Percentiles rank a stretch among this genome's conserved stretches.
Conservation (phyloP, 1,140 invertebrate genomes). For the Drosophila teissieri region DNA sequence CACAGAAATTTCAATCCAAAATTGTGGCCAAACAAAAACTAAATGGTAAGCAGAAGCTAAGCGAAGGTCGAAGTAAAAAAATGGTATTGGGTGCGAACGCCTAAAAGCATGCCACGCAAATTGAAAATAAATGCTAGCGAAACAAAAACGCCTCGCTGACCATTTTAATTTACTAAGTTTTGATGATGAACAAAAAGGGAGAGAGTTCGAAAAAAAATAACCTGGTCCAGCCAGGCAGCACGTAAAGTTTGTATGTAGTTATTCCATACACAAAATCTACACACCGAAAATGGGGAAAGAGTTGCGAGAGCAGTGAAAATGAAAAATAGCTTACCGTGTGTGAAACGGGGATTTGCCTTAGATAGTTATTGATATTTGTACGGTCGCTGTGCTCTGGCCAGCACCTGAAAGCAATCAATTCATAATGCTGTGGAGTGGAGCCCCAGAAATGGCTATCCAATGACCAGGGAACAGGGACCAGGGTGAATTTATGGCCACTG, state of each 20-base stretch:
- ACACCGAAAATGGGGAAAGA: constrained; percentile 8
- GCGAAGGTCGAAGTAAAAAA: background rate
- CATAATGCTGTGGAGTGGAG: constrained; percentile 55
- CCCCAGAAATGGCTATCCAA: constrained; percentile 34
- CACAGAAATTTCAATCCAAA: constrained; percentile 38
- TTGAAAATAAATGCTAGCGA: constrained; percentile 72
- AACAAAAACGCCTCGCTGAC: constrained; percentile 73
- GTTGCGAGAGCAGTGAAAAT: constrained; percentile 61
- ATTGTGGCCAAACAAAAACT: constrained; percentile 77
- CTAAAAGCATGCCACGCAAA: constrained; percentile 74
- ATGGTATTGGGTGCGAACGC: constrained; percentile 18
- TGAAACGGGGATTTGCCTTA: constrained; percentile 29
- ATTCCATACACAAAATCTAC: constrained; percentile 40
- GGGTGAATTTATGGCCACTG: constrained; percentile 64
- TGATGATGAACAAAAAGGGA: constrained; percentile 58
- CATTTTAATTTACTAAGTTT: constrained; percentile 80
- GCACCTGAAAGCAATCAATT: constrained; percentile 73
- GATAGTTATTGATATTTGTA: constrained; percentile 75
- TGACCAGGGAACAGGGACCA: constrained; percentile 32
- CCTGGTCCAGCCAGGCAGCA: constrained; percentile 3
- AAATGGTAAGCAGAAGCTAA: constrained; percentile 49
- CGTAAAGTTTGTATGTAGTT: constrained; percentile 14
- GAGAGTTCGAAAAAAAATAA: constrained; percentile 12
- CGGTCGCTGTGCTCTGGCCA: constrained; percentile 29
- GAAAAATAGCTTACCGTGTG: constrained; percentile 66